Base-by-base conservation (phyloP, 2,888 invertebrate genomes). In the Malacosoma neustria region DNA sequence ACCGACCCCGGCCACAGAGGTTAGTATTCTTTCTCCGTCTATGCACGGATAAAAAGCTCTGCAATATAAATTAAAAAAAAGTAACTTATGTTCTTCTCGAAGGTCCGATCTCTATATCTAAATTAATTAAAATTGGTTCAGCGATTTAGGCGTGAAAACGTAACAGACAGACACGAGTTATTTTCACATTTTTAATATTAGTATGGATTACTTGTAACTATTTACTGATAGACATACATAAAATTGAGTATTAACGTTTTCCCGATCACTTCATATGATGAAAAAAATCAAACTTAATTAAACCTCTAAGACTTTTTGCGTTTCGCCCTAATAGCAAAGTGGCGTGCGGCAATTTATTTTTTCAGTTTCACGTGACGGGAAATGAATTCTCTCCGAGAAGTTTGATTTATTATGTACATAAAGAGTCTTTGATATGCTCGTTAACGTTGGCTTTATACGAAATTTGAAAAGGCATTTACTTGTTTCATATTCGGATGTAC, bases 291-390 rank as follows among this genome's bases (percentile, higher is more conserved):
- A 22, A 22, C 22, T 31, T 31, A n/a, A 31, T 31, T 31, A 11
- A 11, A 12, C 34, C 41, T 39, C 36, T 39, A 22, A 22, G 4
- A 22, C 22, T 22, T 22, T 22, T 22, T 22, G 22, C 22, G 22
- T 22, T 22, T 22, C 4, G 22, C 22, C 22, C 22, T 2, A 22
- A 22, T 22, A 22, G 2, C 22, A 22, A 22, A 22, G 29, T 39
- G 36, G 36, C 11, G 6, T 6, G 22, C 9, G 22, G 22, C 22
- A 22, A 22, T 22, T 4, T 6, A 22, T 4, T 22, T 22, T 22
- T 22, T 22, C 22, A 22, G 22, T 9, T 22, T 9, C 22, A 22
- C 6, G 22, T 22, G 5, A 9, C 9, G 22, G 22, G 22, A 22
- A 22, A n/a, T n/a, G n/a, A 22, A 22, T 9, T 22, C 3, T 9